Conservation (phyloP, 2,797 vertebrate genomes). For the Valencia hispanica region DNA sequence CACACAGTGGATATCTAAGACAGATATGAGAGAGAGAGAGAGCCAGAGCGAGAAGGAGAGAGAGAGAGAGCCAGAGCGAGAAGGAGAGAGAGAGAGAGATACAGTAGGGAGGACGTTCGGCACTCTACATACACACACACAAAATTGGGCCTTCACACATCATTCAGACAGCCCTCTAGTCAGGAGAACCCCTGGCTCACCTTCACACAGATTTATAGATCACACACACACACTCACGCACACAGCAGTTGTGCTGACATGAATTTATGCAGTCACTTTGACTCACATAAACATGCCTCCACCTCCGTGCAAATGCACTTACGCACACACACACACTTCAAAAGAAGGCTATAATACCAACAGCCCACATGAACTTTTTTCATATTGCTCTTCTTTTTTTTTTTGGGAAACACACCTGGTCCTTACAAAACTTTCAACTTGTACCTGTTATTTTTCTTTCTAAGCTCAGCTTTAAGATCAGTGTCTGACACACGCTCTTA, state of each 20-base stretch:
- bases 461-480: conserved; percentile 27
- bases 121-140: conserved; percentile 44
- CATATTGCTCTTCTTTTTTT: conserved; percentile 36
- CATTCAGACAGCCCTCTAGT: conserved; percentile 80
- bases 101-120: conserved; percentile 42
- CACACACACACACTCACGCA: conserved; percentile 55
- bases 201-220: conserved; percentile 82
- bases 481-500: conserved; percentile 32
- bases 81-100: no score
- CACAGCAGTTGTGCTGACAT: conserved; percentile 69
- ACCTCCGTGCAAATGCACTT: conserved; percentile 50
- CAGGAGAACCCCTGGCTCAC: conserved; percentile 85
- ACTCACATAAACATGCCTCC: conserved; percentile 75
- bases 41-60: conserved; percentile 40
- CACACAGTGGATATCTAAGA: conserved; percentile 50
- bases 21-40: conserved; percentile 52
- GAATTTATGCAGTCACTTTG: conserved; percentile 74
- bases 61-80: conserved; percentile 47
- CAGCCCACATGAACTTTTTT: conserved; percentile 67
- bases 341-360: conserved; percentile 68
- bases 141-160: conserved; percentile 66
- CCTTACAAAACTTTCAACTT: conserved; percentile 61
- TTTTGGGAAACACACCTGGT: conserved; percentile 71
- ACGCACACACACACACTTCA: conserved; percentile 67
- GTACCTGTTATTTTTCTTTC: conserved; percentile 24